Base-by-base conservation (phyloP, 2,113 vertebrate genomes). In the Peromyscus leucopus region DNA sequence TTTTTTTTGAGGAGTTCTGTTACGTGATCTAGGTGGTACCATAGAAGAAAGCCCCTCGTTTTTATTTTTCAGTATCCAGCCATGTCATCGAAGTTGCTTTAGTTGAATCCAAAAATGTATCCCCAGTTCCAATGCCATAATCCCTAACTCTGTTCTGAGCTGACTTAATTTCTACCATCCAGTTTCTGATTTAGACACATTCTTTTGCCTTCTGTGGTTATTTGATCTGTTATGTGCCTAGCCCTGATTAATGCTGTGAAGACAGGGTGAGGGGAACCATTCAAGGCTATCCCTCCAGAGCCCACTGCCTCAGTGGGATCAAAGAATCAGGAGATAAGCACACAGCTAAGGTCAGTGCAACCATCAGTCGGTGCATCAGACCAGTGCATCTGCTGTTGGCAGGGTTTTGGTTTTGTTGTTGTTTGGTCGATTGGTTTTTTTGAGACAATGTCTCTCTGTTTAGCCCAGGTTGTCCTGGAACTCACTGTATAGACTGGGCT, bases 161-260 rank as follows among this genome's bases (percentile, higher is more conserved):
- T 17, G 79, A 31, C 79, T 42, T 57, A 31, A n/a, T 46, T 17
- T 65, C 21, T 71, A 0, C 46, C 74, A 11, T 1, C 42, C 55
- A 1, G 0, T 2, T 21, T 21, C 5, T 15, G 78, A 11, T 65
- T 21, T 39, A 48, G 57, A 33, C 0, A 0, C 26, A 17, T 24
- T 55, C 39, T 0, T 36, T 26, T 9, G 3, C 31, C 57, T 13
- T 0, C 39, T 16, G 0, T 67, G 13, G 0, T 22, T 2, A 2
- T 0, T 4, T 82, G 15, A 31, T n/a, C 71, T 46, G 7, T 71
- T 1, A 0, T 21, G 4, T 65, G n/a, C 61, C 48, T 57, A 31
- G 33, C 51, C 90, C 74, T 55, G 51, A 13, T 8, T 0, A 31
- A 69, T n/a, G 61, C 69, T 57, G 69, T 15, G 65, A 90, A 74